Conservation (phyloP, 2,113 vertebrate species). For the Labrus mixtus region DNA sequence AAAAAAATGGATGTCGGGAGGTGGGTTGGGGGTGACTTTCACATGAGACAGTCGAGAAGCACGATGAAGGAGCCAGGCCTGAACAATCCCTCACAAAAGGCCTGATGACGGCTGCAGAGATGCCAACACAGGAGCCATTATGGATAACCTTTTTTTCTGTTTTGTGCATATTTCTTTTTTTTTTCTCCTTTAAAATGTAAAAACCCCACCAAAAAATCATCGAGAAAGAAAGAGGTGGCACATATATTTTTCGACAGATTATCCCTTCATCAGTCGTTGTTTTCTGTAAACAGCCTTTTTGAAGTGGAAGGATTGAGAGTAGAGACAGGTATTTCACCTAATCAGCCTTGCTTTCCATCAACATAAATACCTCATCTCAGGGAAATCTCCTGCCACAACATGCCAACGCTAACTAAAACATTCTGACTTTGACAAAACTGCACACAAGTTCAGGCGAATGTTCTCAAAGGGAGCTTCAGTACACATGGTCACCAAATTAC, state of each 20-base stretch:
- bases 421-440: conserved; percentile 38
- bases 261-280: conserved; percentile 65
- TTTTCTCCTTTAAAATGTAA: neutral
- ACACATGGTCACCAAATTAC: no score
- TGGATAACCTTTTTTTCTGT: neutral
- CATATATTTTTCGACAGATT: conserved; percentile 68
- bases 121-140: neutral
- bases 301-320: conserved; percentile 69
- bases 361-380: conserved; percentile 63
- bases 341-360: conserved; percentile 66
- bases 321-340: conserved; percentile 65
- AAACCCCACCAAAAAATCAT: neutral
- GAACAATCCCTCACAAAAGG: neutral
- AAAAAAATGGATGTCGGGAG: conserved; percentile 37
- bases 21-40: conserved; percentile 47
- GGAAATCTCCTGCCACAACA: conserved; percentile 62
- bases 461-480: no score
- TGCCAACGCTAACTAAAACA: conserved; percentile 38
- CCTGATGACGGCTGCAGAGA: conserved; percentile 9
- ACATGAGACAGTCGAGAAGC: conserved; percentile 35
- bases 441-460: neutral
- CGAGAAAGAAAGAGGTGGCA: conserved; percentile 24
- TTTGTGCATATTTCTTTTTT: neutral
- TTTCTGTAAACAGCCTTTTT: conserved; percentile 76
- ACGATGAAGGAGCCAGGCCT: conserved; percentile 2